Conservation (phyloP, 2,113 vertebrate species). For the Dissostichus mawsoni region DNA sequence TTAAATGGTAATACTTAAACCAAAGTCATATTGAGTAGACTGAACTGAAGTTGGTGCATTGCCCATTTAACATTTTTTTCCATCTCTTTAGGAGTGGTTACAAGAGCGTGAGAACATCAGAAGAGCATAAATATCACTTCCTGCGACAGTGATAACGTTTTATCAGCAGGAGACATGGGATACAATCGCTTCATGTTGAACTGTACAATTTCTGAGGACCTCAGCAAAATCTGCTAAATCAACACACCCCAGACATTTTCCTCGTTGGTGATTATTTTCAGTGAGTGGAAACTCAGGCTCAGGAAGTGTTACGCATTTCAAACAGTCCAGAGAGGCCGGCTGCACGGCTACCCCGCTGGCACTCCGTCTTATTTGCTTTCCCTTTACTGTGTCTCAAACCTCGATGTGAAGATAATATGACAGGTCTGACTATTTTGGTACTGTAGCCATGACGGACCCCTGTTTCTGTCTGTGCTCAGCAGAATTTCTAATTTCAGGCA, state of each 20-base stretch:
- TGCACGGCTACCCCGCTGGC: slow-evolving; percentile 32
- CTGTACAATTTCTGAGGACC: slow-evolving; percentile 51
- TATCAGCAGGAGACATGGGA: slow-evolving; percentile 57
- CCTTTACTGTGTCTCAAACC: slow-evolving; percentile 30
- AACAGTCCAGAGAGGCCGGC: slow-evolving; percentile 30
- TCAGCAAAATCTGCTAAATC: slow-evolving; percentile 66
- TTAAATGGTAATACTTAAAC: too few relatives aligned
- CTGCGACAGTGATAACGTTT: slow-evolving; percentile 43
- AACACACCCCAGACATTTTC: slow-evolving; percentile 58
- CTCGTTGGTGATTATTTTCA: slow-evolving; percentile 59
- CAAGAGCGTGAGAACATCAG: slow-evolving; percentile 47
- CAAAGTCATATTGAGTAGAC: background rate
- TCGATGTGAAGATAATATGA: slow-evolving; percentile 18
- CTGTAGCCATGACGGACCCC: background rate
- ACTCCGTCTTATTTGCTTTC: slow-evolving; percentile 46
- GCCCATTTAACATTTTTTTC: background rate
- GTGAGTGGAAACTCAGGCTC: slow-evolving; percentile 50
- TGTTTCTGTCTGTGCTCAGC: slow-evolving; percentile 23
- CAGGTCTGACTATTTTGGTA: slow-evolving; percentile 27
- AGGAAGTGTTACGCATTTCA: slow-evolving; percentile 65
- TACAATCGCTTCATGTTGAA: slow-evolving; percentile 45
- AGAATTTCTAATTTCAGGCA: slow-evolving; percentile 46
- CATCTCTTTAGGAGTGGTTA: slow-evolving; percentile 12
- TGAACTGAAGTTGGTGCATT: background rate
- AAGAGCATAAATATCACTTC: slow-evolving; percentile 42